Evolutionary conservation across 2,888 invertebrate genomes (phyloP).

Genomic region (Orchesellides sinensis): DNA sequence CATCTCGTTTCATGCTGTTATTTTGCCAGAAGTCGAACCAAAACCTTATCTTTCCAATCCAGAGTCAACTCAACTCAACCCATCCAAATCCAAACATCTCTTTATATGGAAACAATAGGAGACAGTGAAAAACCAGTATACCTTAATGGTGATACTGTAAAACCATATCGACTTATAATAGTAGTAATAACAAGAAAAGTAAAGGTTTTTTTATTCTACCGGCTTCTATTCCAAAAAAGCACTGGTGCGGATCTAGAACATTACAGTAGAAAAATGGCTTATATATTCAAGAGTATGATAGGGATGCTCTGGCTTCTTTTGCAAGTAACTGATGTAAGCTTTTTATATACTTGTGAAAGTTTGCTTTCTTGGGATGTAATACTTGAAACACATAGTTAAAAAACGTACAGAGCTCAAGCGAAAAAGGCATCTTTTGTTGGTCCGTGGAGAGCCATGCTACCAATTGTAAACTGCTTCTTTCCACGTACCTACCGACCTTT

Average conservation of each 20-base stretch:
- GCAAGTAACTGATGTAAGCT: constrained; percentile 8
- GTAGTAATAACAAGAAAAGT: not conserved
- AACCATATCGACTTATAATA: not conserved
- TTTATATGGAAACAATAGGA: constrained; percentile 36
- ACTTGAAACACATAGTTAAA: too few species aligned
- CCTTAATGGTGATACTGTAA: not conserved
- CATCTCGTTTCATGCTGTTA: too few species aligned
- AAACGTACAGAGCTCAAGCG: too few species aligned
- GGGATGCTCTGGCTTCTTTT: too few species aligned
- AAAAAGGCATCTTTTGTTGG: not conserved
- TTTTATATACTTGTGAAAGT: not conserved
- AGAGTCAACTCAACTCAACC: not conserved
- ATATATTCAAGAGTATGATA: constrained; percentile 22
- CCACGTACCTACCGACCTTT: not conserved
- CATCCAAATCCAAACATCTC: constrained; percentile 40
- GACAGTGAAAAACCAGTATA: not conserved
- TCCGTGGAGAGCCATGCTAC: constrained; percentile 18
- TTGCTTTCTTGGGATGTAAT: not conserved
- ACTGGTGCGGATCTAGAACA: constrained; percentile 13
- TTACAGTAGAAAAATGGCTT: not conserved
- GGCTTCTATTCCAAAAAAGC: not conserved
- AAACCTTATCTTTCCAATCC: constrained; percentile 32
- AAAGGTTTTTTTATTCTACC: not conserved
- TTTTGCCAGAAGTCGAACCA: constrained; percentile 10
- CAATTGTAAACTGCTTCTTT: constrained; percentile 11